Evolutionary conservation across 1,140 invertebrate genomes (phyloP).

Genomic region (Bacillus rossius): DNA sequence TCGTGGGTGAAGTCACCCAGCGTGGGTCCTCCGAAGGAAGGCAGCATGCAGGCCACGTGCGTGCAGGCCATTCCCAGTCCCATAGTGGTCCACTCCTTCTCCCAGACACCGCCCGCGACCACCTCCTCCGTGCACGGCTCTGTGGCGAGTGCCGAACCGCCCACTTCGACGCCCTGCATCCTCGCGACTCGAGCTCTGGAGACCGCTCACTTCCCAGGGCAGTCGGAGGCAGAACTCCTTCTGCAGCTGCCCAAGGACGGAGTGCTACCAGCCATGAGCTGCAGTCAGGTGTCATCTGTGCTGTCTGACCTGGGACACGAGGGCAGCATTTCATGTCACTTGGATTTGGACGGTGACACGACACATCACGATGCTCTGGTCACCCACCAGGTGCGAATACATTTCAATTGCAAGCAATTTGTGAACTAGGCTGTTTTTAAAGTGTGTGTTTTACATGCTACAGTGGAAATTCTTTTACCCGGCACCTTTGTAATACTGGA

Average conservation of each 20-base stretch:
- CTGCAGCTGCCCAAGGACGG: constrained; percentile 9
- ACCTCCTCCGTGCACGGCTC: neutral
- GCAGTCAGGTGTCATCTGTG: constrained; percentile 17
- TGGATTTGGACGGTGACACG: constrained; percentile 7
- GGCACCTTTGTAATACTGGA: no score
- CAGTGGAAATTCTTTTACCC: no score
- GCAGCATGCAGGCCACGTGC: no score
- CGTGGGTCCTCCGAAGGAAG: no score
- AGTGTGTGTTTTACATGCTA: no score
- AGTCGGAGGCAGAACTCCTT: constrained; percentile 11
- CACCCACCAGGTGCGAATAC: neutral
- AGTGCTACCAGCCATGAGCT: constrained; percentile 13
- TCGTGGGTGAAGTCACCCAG: no score
- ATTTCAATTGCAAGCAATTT: no score
- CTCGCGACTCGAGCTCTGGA: neutral
- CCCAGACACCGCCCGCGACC: neutral
- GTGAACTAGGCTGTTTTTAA: no score
- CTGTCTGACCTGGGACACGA: constrained; percentile 7
- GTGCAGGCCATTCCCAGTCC: neutral
- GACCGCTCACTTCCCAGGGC: constrained; percentile 1
- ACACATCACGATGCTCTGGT: constrained; percentile 6
- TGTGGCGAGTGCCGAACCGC: neutral
- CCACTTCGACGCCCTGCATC: neutral
- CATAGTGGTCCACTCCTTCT: neutral
- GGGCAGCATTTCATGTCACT: neutral